phyloP scores from a whole-genome alignment of 2,113 vertebrate species.

The Nibea coibor region DNA sequence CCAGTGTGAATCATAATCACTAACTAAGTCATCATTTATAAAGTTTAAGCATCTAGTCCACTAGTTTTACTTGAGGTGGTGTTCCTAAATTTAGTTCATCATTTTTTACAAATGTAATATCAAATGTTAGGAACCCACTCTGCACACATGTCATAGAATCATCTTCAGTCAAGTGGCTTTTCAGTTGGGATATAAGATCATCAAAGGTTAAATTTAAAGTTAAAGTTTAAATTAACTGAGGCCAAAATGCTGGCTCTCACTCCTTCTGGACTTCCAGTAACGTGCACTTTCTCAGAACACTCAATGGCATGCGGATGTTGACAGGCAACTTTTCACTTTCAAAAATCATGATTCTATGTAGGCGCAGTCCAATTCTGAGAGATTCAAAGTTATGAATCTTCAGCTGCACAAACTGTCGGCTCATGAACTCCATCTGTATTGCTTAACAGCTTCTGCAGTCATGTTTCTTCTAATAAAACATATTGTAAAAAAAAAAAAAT shows the following conservation, averaged over 20 bases:
- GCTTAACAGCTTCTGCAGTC: background rate
- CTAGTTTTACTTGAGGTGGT: too few species aligned
- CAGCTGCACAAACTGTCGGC: background rate
- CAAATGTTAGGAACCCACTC: too few species aligned
- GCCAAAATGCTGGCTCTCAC: background rate
- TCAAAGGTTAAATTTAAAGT: too few species aligned
- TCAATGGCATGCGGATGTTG: background rate
- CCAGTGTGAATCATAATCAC: background rate
- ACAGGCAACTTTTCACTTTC: background rate
- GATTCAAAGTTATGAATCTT: constrained; percentile 2
- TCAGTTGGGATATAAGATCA: too few species aligned
- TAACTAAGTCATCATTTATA: background rate
- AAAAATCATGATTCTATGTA: background rate
- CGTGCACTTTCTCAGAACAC: background rate
- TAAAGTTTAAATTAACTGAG: background rate
- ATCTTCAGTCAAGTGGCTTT: too few species aligned
- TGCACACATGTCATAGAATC: too few species aligned
- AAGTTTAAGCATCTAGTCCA: background rate
- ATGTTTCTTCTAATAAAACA: background rate
- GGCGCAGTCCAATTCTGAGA: background rate
- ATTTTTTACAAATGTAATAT: too few species aligned
- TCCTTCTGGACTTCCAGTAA: background rate
- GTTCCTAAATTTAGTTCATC: too few species aligned
- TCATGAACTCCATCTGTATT: background rate
- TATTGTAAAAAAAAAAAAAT: background rate